Base-by-base conservation (phyloP, 1,140 invertebrate species). In the Danaus melanippus region DNA sequence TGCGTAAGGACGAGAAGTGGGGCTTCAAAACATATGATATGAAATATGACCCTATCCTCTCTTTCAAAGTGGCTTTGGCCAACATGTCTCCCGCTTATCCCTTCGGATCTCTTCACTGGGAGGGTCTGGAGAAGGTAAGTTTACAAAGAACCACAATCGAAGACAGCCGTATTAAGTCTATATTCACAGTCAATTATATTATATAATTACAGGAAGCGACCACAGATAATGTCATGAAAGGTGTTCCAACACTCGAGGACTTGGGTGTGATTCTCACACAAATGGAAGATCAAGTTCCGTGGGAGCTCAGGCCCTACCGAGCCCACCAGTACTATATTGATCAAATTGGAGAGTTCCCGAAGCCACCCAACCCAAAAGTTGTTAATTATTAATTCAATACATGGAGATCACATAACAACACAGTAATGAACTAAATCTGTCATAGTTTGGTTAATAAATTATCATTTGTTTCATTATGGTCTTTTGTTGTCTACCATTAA, bases 161-260 rank as follows among this genome's bases (percentile, higher is more conserved):
- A 15, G 15, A 15, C 15, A 15, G 3, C 15, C 3, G 15, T 15
- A 32, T 32, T 32, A 32, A 32, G 21, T 32, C 15, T 15, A 15
- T 15, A 15, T 15, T 1, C 2, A 32, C 21, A 32, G 21, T 32
- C 21, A 5, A 4, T 32, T 7, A 8, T 8, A 32, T 32, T 32
- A 53, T 70, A 12, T 52, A 51, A 46, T 66, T 61, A 12, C 79
- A 96, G 91, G 95, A 97, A 83, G 89, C 90, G 64, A 89, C 92
- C 2, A 92, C 90, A 41, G 97, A 98, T 79, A 75, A 79, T 11
- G 82, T 94, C 8, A 64, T 89, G 4, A 69, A 76, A 11, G 90
- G 89, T 11, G 71, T 95, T 21, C 95, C 94, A 12, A 95, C 93
- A 0, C 79, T 98, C 45, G 94, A 96, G 78, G 97, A 98, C 88